phyloP scores from a whole-genome alignment of 2,888 invertebrate genomes.

The Oscheius onirici region DNA sequence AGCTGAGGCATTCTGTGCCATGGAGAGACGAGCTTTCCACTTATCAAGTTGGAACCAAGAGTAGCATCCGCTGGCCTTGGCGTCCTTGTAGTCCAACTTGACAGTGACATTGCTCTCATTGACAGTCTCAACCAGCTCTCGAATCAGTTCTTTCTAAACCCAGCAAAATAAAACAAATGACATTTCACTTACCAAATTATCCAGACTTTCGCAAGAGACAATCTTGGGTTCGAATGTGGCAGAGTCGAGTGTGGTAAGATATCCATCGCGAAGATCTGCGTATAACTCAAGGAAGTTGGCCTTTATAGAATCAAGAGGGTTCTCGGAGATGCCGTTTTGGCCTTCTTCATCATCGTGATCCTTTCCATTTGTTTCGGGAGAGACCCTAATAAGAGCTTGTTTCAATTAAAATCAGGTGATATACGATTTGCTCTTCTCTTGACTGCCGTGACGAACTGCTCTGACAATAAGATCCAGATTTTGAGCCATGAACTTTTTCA shows the following conservation, averaged over 20 bases:
- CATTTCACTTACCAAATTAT: constrained; percentile 18
- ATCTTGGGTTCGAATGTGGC: constrained; percentile 20
- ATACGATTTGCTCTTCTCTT: constrained; percentile 13
- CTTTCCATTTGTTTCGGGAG: not conserved
- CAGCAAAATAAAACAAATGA: not conserved
- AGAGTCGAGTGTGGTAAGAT: constrained; percentile 20
- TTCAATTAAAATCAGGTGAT: not conserved
- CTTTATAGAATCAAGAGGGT: constrained; percentile 13
- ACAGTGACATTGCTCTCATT: constrained; percentile 2
- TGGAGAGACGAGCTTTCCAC: constrained; percentile 35
- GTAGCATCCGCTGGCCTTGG: constrained; percentile 36
- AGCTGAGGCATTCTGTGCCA: constrained; percentile 38
- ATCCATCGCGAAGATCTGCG: constrained; percentile 19
- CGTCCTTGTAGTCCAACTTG: not conserved
- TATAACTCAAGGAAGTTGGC: not conserved
- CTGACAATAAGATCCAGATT: constrained; percentile 9
- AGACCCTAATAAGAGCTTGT: not conserved
- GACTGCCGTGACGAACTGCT: constrained; percentile 2
- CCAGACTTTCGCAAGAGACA: constrained; percentile 22
- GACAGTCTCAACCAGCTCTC: constrained; percentile 7
- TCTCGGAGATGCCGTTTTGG: constrained; percentile 9
- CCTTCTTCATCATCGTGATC: constrained; percentile 12
- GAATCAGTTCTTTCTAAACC: constrained; percentile 11
- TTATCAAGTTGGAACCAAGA: constrained; percentile 38
- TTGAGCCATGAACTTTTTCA: constrained; percentile 27